Evolutionary conservation across 2,113 vertebrate genomes (phyloP).

Genomic region (Laticauda colubrina): DNA sequence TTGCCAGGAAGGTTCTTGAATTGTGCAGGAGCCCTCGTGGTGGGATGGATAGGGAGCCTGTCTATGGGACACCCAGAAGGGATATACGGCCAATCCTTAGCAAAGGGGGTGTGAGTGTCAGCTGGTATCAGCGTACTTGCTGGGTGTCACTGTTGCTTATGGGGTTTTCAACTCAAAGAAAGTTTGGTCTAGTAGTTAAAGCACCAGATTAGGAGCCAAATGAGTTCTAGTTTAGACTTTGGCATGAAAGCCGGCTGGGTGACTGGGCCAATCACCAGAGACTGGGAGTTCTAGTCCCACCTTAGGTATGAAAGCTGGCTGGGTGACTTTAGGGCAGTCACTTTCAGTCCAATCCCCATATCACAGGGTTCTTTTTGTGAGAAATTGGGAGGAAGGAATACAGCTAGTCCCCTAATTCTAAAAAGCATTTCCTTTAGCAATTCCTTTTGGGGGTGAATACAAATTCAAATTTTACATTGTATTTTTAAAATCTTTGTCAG

Average conservation of each 20-base stretch:
- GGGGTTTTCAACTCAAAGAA: background rate
- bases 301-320: too few relatives aligned
- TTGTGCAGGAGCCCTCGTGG: slow-evolving; percentile 12
- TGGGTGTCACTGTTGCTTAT: background rate
- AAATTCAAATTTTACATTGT: background rate
- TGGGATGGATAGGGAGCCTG: background rate
- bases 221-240: too few relatives aligned
- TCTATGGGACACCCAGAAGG: background rate
- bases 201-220: too few relatives aligned
- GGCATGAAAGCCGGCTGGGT: too few relatives aligned
- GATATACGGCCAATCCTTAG: background rate
- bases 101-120: background rate
- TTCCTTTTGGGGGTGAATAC: background rate
- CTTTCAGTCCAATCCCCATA: background rate
- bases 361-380: background rate
- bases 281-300: too few relatives aligned
- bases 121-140: background rate
- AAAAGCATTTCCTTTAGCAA: background rate
- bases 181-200: too few relatives aligned
- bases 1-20: background rate
- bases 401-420: background rate
- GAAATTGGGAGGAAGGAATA: too few relatives aligned
- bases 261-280: too few relatives aligned
- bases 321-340: too few relatives aligned
- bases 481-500: background rate